Evolutionary conservation across 2,797 vertebrate genomes (phyloP), one percentile per base, ranked within the genome.

Genomic region (Allobates femoralis): DNA sequence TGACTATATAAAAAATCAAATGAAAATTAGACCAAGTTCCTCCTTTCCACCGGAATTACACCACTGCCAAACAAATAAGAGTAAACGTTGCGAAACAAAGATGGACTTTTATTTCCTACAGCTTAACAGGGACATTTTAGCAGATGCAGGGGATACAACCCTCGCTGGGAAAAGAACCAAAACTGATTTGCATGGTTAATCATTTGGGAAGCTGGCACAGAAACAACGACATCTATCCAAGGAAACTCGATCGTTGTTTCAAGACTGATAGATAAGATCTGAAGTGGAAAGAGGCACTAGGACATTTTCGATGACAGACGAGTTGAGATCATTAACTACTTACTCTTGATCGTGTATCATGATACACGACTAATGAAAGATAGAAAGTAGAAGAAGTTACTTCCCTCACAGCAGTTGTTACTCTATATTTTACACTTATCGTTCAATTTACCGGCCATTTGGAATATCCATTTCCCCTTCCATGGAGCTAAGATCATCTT

Each of bases 171-270:
- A 88, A 85, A 41, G 58, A 34, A 76, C 77, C 87, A 84, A 88
- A 58, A 79, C 69, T 81, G 87, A 88, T 88, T 88, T 88, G 87
- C 87, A 85, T 85, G 83, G 83, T 81, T 88, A 88, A 85, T 88
- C 83, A 85, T 88, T 88, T 88, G 87, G 87, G 83, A 88, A 88
- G 78, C 60, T 88, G 87, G 87, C 86, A 88, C 67, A 60, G 83
- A 85, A 88, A 88, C 83, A 81, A 81, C 85, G 84, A 88, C 87
- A 85, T 88, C 83, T 69, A 79, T 85, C 83, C 77, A 41, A 46
- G 87, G 87, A 88, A 88, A 88, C 64, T 34, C 21, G 79, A 88
- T 88, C 87, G 19, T 60, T 88, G 87, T 88, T 88, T 88, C 87
- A 69, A 81, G 83, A 66, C 62, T 46, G 77, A 69, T 41, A 85